These are phyloP conservation scores for Brachionus manjavacas DNA, from an alignment of 1,140 invertebrate genomes.

Conservation along the genomic window DNA sequence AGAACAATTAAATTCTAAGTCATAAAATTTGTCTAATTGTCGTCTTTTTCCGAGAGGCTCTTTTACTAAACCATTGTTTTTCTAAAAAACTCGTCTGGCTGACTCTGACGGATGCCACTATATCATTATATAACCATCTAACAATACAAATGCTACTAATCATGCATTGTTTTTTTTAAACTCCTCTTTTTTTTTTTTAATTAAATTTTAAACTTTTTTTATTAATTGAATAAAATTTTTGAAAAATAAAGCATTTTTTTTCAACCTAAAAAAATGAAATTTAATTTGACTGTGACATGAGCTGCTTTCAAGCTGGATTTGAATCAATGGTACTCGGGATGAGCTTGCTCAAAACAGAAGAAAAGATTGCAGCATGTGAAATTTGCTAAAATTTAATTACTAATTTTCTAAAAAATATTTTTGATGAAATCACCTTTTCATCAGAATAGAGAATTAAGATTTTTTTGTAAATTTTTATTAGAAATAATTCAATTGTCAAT, in stretches of 20 bases:
- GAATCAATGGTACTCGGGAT: too few relatives aligned
- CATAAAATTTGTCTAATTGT: constrained; percentile 10
- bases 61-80: not conserved
- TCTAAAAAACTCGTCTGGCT: not conserved
- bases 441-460: too few relatives aligned
- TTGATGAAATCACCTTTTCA: too few relatives aligned
- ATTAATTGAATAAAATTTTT: constrained; percentile 12
- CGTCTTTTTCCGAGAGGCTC: not conserved
- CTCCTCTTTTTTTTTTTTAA: not conserved
- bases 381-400: too few relatives aligned
- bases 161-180: constrained; percentile 12
- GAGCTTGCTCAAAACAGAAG: too few relatives aligned
- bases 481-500: too few relatives aligned
- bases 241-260: not conserved
- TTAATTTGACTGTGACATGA: too few relatives aligned
- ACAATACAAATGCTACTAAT: not conserved
- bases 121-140: constrained; percentile 14
- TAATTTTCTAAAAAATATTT: too few relatives aligned
- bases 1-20: not conserved
- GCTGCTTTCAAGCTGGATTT: too few relatives aligned
- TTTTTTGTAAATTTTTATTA: too few relatives aligned
- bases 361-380: too few relatives aligned
- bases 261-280: too few relatives aligned
- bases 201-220: not conserved
- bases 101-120: not conserved